Conservation (phyloP, 2,797 vertebrate genomes). For the Tangara arthus region DNA sequence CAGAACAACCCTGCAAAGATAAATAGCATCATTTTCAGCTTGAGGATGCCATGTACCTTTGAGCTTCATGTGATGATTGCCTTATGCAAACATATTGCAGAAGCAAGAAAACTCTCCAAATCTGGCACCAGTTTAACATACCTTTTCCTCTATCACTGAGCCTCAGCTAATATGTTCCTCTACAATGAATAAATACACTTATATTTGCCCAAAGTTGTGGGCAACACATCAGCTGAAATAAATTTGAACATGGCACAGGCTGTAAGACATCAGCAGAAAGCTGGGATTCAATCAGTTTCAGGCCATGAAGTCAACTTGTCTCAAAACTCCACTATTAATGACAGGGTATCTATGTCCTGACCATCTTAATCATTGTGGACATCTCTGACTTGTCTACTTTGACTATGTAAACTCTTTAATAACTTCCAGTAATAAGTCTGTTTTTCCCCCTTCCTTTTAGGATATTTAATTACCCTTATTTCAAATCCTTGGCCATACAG, state of each 20-base stretch:
- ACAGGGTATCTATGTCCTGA: not conserved
- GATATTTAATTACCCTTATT: not conserved
- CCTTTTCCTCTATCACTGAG: not conserved
- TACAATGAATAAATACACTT: fast-evolving
- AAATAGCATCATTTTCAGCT: not conserved
- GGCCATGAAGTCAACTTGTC: not conserved
- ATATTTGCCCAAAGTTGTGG: not conserved
- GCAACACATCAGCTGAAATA: not conserved
- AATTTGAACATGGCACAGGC: not conserved
- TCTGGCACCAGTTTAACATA: not conserved
- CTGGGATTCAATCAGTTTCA: not conserved
- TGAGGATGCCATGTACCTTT: not conserved
- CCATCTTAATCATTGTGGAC: not conserved
- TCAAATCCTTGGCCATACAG: not conserved
- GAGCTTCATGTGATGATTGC: not conserved
- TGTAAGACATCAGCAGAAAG: not conserved
- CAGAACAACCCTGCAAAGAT: not conserved
- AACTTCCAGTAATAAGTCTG: not conserved
- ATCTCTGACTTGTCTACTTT: not conserved
- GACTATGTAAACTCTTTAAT: not conserved
- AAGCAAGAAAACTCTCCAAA: not conserved
- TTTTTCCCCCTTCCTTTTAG: not conserved
- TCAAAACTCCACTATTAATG: not conserved
- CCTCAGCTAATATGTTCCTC: not conserved
- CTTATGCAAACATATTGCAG: not conserved